Conservation (phyloP, 37 sponge, comb jelly and placozoan genomes). For the Crambe crambe region DNA sequence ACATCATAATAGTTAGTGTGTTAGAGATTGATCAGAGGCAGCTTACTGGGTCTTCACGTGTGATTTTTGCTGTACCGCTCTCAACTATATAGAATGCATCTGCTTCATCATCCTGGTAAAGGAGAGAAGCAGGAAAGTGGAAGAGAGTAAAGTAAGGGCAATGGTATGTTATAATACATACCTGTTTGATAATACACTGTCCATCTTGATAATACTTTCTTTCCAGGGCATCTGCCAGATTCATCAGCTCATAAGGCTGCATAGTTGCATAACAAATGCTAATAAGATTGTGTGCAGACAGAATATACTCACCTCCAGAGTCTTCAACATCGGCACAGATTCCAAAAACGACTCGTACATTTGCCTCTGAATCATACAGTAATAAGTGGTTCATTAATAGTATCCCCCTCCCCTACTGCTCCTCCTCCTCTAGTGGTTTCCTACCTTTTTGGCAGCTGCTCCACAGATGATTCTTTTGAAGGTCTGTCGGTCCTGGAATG, state of each 20-base stretch:
- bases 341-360: constrained; percentile 83
- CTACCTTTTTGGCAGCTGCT: constrained; percentile 82
- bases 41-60: constrained; percentile 71
- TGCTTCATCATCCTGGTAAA: constrained; percentile 82
- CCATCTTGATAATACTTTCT: constrained; percentile 17
- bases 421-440: neutral
- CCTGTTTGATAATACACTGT: constrained; percentile 28
- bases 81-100: constrained; percentile 89
- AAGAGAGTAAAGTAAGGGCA: neutral
- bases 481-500: constrained; percentile 68
- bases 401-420: no score
- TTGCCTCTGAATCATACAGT: constrained; percentile 47
- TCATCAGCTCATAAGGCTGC: constrained; percentile 34
- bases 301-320: constrained; percentile 78
- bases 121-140: no score
- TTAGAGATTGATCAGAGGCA: neutral
- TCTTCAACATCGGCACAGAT: constrained; percentile 86
- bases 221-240: constrained; percentile 44
- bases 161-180: neutral
- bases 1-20: neutral
- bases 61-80: constrained; percentile 69
- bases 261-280: neutral
- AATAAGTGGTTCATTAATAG: no score
- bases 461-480: constrained; percentile 89
- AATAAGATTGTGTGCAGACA: neutral